These are phyloP conservation scores for Phymastichus coffea DNA, from an alignment of 1,140 invertebrate genomes.

Conservation along the genomic window DNA sequence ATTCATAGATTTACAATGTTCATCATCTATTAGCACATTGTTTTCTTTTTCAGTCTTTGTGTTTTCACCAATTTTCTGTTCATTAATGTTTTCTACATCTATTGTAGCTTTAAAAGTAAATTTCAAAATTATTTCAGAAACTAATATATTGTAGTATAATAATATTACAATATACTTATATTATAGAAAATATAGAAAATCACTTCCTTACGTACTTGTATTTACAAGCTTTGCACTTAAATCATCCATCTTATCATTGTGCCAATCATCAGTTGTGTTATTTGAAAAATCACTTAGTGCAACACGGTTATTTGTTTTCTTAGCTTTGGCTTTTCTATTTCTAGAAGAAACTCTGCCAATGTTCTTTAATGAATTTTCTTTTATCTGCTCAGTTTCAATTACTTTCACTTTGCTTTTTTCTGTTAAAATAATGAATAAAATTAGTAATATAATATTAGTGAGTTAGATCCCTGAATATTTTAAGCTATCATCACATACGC, in stretches of 20 bases:
- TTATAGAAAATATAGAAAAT: too few species aligned
- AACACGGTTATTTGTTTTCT: too few species aligned
- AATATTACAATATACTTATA: too few species aligned
- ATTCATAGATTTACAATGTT: neutral
- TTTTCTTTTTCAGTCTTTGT: conserved; percentile 1
- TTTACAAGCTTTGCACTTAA: neutral
- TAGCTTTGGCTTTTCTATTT: too few species aligned
- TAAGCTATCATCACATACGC: conserved; percentile 15
- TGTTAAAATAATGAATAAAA: neutral
- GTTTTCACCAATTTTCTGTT: conserved; percentile 4
- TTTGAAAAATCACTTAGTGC: too few species aligned
- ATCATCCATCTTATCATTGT: too few species aligned
- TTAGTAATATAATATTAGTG: neutral
- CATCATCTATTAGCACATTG: conserved; percentile 1
- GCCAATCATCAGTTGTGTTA: too few species aligned
- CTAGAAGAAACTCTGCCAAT: too few species aligned
- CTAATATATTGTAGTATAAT: too few species aligned
- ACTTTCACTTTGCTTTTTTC: neutral
- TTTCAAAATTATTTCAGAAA: too few species aligned
- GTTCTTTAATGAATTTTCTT: neutral
- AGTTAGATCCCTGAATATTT: neutral
- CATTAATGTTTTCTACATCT: neutral
- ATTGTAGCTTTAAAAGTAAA: too few species aligned
- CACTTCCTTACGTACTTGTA: neutral
- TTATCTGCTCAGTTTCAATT: neutral